phyloP scores from a whole-genome alignment of 2,113 vertebrate genomes.

The Pelecanus crispus region DNA sequence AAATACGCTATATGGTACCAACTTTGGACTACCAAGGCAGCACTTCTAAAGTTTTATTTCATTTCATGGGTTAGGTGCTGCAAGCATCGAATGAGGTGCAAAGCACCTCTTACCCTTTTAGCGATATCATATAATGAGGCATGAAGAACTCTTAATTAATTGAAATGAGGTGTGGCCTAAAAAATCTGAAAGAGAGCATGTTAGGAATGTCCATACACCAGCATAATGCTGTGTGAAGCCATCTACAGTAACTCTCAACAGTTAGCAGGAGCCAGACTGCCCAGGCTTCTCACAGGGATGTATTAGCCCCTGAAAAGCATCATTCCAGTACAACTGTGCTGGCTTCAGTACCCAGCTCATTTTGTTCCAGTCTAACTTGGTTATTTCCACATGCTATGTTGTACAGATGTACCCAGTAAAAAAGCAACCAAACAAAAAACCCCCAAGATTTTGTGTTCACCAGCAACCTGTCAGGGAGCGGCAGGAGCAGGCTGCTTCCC shows the following conservation, averaged over 20 bases:
- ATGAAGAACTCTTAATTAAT: not conserved
- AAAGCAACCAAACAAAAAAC: not conserved
- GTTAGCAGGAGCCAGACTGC: not conserved
- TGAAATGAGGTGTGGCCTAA: not conserved
- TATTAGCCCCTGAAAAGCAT: not conserved
- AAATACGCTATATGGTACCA: not conserved
- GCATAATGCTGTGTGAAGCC: not conserved
- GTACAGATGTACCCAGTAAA: not conserved
- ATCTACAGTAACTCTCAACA: not conserved
- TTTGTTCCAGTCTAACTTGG: not conserved
- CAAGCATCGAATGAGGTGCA: not conserved
- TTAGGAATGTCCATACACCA: not conserved
- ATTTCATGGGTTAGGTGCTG: not conserved
- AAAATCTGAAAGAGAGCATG: not conserved
- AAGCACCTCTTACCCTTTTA: not conserved
- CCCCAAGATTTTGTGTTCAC: not conserved
- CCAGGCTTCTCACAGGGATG: not conserved
- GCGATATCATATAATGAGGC: not conserved
- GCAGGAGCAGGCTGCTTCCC: not conserved
- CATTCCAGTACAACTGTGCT: not conserved
- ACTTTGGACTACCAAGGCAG: not conserved
- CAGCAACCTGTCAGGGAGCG: not conserved
- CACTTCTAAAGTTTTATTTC: not conserved
- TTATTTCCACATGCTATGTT: not conserved
- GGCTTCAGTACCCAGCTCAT: not conserved